phyloP scores from a whole-genome alignment of 1,140 invertebrate species.

The Sitodiplosis mosellana region DNA sequence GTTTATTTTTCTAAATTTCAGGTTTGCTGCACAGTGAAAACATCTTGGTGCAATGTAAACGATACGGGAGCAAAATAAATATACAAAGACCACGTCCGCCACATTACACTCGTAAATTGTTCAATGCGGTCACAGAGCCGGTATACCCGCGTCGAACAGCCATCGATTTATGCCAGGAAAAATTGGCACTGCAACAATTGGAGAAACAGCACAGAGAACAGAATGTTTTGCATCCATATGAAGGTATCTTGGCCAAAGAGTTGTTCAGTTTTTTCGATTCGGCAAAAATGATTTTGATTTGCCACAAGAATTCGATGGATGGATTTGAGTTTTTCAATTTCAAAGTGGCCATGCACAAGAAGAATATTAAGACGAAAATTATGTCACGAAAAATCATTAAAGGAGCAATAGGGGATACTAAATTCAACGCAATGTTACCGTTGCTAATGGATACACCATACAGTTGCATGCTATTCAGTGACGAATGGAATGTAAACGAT shows the following conservation, averaged over 20 bases:
- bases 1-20: slow-evolving; percentile 14
- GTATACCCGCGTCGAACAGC: slow-evolving; percentile 25
- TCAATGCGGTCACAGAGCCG: slow-evolving; percentile 40
- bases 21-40: slow-evolving; percentile 23
- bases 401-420: slow-evolving; percentile 36
- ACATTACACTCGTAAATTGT: slow-evolving; percentile 39
- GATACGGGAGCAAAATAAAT: slow-evolving; percentile 52
- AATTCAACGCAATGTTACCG: slow-evolving; percentile 35
- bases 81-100: slow-evolving; percentile 46
- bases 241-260: slow-evolving; percentile 47
- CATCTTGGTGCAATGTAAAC: slow-evolving; percentile 33
- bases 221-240: slow-evolving; percentile 39
- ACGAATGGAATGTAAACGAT: slow-evolving; percentile 31
- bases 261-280: slow-evolving; percentile 43
- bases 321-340: slow-evolving; percentile 38
- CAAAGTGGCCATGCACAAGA: slow-evolving; percentile 33
- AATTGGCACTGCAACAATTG: slow-evolving; percentile 12
- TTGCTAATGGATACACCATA: slow-evolving; percentile 30
- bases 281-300: slow-evolving; percentile 46
- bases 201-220: slow-evolving; percentile 4
- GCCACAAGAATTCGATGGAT: slow-evolving; percentile 47
- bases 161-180: slow-evolving; percentile 6
- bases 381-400: slow-evolving; percentile 37
- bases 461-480: slow-evolving; percentile 41
- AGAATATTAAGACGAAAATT: slow-evolving; percentile 42